Evolutionary conservation across 2,888 invertebrate species (phyloP), one percentile per base, ranked within the genome.

Genomic region (Onchidella celtica): DNA sequence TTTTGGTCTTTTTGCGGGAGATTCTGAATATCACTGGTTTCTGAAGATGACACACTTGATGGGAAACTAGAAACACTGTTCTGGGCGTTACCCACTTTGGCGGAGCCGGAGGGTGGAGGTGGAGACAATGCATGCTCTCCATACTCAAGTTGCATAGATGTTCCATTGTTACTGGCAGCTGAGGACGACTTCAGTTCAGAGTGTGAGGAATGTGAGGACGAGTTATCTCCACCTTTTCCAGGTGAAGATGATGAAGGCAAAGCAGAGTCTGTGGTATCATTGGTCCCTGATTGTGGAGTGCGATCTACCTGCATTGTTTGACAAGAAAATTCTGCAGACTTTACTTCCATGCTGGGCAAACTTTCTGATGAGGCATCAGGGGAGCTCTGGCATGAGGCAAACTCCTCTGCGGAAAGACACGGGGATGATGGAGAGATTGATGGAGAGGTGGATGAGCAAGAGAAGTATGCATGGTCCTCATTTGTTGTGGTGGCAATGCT

Each of bases 381-480:
- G n/a, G 65, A 61, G n/a, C 27, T 63, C 21, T 27, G 38, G 55
- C 72, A 70, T 11, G 79, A 79, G 32, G 65, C 21, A 47, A 65
- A 79, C 24, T 61, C 77, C 38, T 77, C 77, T 17, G 27, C 21
- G 2, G 68, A 69, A 68, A 69, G 72, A 55, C 73, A 68, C 14
- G 73, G 65, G 24, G 80, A 80, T 38, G 69, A 69, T 0, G 40
- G 32, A 11, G 81, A 74, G 24, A 68, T 9, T 2, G 69, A 68
- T 2, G 80, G 68, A 29, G 81, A 75, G 34, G 55, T 36, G 27
- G 81, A 81, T 4, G 81, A 75, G 40, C 81, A 81, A 4, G 81
- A 81, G 55, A 81, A 81, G 36, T 81, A 81, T 27, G 81, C 75
- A 36, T 47, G 59, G 68, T 81, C 81, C 32, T 81, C 81, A 57